Evolutionary conservation across 2,113 vertebrate species (phyloP), one percentile per base, ranked within the genome.

Genomic region (Theristicus caerulescens): DNA sequence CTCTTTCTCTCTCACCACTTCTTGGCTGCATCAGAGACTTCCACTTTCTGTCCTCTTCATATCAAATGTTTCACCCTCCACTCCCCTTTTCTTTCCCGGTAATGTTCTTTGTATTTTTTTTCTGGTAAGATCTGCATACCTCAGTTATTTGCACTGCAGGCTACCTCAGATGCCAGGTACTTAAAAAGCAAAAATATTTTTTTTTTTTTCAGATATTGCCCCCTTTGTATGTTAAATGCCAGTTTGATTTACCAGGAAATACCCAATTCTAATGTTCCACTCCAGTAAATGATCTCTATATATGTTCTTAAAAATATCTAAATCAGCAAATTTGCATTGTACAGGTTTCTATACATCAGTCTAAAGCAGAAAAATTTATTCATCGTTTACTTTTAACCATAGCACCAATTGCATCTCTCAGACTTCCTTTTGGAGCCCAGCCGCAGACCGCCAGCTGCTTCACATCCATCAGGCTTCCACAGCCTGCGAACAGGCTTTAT

Each of bases 371-470:
- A 96, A 97, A 96, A 97, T 47, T 57, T 96, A 97, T 97, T 97
- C 71, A 42, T 97, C 93, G 94, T 97, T 97, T 93, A 93, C 96
- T 97, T 97, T 98, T 96, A 97, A 96, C 94, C 96, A 88, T 19
- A 85, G 93, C 88, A 97, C 94, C 96, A 96, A 97, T 96, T 97
- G 94, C 76, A 95, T 92, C 78, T 97, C 94, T 95, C 96, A 96
- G 85, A 46, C 95, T 95, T 97, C 90, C 77, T 97, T 94, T 95
- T 26, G 11, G 95, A 97, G 95, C 94, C 91, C 92, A 96, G 94
- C 95, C 42, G 20, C 96, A 94, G 95, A 96, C 94, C 58, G 74
- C 98, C 97, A 98, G 98, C 98, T 98, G 97, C 96, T 98, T 82
- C 96, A 94, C 94, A 98, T 96, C 97, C 74, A 96, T 97, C 95